These are phyloP conservation scores for Neoitamus cyanurus DNA, from an alignment of 2,888 invertebrate genomes.

Conservation along the genomic window DNA sequence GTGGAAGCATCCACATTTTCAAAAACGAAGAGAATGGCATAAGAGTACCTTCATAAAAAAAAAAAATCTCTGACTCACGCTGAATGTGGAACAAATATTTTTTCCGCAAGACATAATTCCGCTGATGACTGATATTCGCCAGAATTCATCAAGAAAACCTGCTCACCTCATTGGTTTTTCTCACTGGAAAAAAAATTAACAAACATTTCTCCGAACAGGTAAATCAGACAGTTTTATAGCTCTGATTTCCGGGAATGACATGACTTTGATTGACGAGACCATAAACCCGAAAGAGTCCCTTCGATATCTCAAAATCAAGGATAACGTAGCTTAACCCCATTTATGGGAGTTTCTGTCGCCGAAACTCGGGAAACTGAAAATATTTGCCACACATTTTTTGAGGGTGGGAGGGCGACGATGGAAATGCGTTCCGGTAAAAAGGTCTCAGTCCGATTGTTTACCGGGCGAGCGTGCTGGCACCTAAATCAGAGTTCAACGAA, in stretches of 20 bases:
- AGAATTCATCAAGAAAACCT: neutral
- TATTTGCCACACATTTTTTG: neutral
- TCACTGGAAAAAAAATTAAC: neutral
- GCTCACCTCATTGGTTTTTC: neutral
- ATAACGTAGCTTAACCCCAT: neutral
- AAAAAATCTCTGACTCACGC: neutral
- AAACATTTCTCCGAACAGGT: neutral
- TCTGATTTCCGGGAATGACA: neutral
- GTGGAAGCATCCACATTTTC: too few relatives aligned
- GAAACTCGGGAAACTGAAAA: neutral
- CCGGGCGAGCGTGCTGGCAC: neutral
- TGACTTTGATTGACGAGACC: neutral
- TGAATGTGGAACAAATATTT: neutral
- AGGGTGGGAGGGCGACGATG: neutral
- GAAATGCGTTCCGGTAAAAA: neutral
- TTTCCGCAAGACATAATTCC: neutral
- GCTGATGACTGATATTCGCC: neutral
- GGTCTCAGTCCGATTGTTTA: slow-evolving; percentile 4
- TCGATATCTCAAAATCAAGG: neutral
- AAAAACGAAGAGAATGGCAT: too few relatives aligned
- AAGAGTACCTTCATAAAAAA: too few relatives aligned
- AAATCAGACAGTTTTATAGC: neutral
- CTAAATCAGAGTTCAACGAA: slow-evolving; percentile 25
- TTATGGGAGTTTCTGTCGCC: neutral
- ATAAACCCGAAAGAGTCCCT: neutral